Conservation (phyloP, 2,797 vertebrate genomes). For the Ara ararauna region DNA sequence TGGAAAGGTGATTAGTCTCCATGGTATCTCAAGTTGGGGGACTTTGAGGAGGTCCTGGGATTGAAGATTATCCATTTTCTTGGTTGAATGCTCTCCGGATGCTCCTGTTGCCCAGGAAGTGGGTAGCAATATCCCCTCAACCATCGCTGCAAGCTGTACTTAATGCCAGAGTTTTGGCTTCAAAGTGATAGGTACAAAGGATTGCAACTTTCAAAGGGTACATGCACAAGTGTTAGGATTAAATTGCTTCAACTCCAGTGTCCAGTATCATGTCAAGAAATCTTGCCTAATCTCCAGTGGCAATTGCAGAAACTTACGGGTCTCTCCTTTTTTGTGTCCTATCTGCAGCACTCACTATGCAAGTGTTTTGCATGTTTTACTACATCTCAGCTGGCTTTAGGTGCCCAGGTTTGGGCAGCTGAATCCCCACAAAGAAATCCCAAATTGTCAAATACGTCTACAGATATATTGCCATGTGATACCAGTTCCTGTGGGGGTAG, state of each 20-base stretch:
- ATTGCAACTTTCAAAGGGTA: background rate
- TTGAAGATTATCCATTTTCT: background rate
- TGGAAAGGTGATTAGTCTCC: background rate
- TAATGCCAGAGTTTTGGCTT: background rate
- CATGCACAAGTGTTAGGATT: background rate
- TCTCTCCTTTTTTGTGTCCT: background rate
- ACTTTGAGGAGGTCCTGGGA: background rate
- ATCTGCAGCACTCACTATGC: background rate
- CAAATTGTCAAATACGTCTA: background rate
- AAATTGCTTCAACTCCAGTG: background rate
- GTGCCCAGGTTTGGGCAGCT: background rate
- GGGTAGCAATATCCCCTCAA: background rate
- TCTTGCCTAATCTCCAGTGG: background rate
- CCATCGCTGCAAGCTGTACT: background rate
- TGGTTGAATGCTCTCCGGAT: background rate
- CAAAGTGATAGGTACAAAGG: background rate
- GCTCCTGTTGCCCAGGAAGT: background rate
- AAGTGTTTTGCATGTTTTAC: background rate
- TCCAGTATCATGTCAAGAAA: background rate
- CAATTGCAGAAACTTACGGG: background rate
- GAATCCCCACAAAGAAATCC: background rate
- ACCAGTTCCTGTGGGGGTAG: background rate
- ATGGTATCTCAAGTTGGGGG: background rate
- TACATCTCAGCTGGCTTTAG: background rate
- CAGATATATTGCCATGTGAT: background rate